phyloP scores from a whole-genome alignment of 2,888 invertebrate species.

The Meganola albula region DNA sequence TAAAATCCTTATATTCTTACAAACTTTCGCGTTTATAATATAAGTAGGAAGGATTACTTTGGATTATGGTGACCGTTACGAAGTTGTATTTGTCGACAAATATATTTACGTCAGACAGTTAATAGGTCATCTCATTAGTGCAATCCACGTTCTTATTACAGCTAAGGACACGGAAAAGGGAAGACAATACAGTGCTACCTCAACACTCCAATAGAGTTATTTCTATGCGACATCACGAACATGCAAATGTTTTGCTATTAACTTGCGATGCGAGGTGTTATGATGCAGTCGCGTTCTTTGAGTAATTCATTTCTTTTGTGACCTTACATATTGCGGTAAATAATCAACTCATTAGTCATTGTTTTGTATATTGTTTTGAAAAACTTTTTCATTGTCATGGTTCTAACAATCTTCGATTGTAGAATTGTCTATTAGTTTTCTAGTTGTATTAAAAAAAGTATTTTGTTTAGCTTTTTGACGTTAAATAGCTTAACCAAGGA shows the following conservation, averaged over 20 bases:
- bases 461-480: too few species aligned
- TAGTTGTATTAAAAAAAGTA: too few species aligned
- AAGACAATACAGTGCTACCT: conserved; percentile 38
- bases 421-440: too few species aligned
- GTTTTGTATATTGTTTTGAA: background rate
- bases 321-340: conserved; percentile 31
- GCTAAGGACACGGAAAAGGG: conserved; percentile 57
- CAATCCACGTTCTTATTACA: conserved; percentile 57
- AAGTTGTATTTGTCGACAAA: too few species aligned
- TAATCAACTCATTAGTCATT: conserved; percentile 19
- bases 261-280: conserved; percentile 42
- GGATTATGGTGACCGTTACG: too few species aligned
- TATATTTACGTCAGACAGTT: conserved; percentile 64
- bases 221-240: conserved; percentile 50
- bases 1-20: too few species aligned
- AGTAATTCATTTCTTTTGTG: conserved; percentile 27
- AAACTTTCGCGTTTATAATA: too few species aligned
- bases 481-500: too few species aligned
- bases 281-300: conserved; percentile 35
- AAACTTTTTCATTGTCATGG: background rate
- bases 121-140: conserved; percentile 66
- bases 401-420: too few species aligned
- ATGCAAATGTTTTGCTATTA: conserved; percentile 49
- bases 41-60: too few species aligned
- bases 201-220: conserved; percentile 36